These are phyloP conservation scores for Malurus splendens DNA, from an alignment of 2,797 vertebrate species.

Conservation along the genomic window DNA sequence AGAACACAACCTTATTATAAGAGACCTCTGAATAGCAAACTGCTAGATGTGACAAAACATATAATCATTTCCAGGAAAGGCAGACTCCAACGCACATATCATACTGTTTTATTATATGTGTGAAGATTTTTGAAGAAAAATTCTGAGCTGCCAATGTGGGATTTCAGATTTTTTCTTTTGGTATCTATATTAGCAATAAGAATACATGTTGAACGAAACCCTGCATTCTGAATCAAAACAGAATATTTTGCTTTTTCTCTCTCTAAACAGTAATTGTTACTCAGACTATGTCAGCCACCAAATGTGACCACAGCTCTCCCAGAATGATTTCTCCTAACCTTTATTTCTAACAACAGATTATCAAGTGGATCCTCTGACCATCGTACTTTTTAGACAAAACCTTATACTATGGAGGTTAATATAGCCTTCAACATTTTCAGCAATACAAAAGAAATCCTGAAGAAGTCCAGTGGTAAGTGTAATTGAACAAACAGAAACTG, in stretches of 20 bases:
- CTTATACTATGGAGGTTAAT: background rate
- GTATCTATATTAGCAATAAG: background rate
- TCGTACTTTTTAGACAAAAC: background rate
- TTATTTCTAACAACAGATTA: background rate
- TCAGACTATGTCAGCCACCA: background rate
- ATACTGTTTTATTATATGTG: background rate
- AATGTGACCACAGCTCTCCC: background rate
- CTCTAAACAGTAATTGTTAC: background rate
- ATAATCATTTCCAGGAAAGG: background rate
- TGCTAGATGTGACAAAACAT: background rate
- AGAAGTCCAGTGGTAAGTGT: background rate
- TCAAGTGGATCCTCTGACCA: background rate
- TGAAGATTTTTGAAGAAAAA: background rate
- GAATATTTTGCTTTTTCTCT: background rate
- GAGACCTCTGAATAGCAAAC: background rate
- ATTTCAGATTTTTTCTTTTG: background rate
- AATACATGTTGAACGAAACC: background rate
- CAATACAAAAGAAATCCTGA: slow-evolving; percentile 5
- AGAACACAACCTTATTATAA: background rate
- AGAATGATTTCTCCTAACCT: background rate
- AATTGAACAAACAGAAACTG: slow-evolving; percentile 43
- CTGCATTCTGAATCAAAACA: background rate
- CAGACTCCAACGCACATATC: background rate
- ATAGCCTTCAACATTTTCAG: background rate
- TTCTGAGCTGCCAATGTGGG: rapidly evolving